Percentiles rank a stretch among this genome's conserved stretches.
Evolutionary conservation across 2,888 invertebrate genomes (phyloP).

Genomic region (Spodoptera picta): DNA sequence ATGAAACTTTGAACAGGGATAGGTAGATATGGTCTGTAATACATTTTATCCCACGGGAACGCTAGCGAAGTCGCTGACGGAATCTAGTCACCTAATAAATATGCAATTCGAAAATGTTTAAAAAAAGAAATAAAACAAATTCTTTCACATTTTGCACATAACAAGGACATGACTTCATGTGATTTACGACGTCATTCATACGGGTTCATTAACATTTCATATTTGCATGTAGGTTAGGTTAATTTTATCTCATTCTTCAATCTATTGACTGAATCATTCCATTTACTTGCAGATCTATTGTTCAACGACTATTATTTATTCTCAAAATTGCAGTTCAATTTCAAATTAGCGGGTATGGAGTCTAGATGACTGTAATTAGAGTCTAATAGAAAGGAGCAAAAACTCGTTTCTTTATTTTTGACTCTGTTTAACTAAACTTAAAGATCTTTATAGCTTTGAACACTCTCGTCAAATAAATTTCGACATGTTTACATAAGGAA

Average conservation of each 20-base stretch:
- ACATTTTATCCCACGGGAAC: too few species aligned
- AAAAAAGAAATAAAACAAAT: too few species aligned
- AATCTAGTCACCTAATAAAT: too few species aligned
- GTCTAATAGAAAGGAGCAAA: too few species aligned
- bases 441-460: too few species aligned
- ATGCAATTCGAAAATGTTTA: too few species aligned
- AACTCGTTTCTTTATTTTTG: too few species aligned
- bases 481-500: conserved; percentile 6
- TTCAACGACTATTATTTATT: conserved; percentile 29
- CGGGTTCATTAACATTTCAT: conserved; percentile 60
- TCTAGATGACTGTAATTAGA: conserved; percentile 1
- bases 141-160: too few species aligned
- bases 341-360: conserved; percentile 4
- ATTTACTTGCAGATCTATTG: conserved; percentile 30
- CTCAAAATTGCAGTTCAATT: conserved; percentile 14
- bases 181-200: conserved; percentile 20
- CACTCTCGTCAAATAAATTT: neutral
- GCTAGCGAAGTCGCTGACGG: too few species aligned
- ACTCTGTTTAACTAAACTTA: too few species aligned
- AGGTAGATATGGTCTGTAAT: too few species aligned
- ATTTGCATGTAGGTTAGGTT: conserved; percentile 51
- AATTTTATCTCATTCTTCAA: conserved; percentile 57
- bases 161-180: neutral
- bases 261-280: conserved; percentile 43
- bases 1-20: too few species aligned